Base-by-base conservation (phyloP, 2,113 vertebrate genomes). In the Hipposideros armiger region DNA sequence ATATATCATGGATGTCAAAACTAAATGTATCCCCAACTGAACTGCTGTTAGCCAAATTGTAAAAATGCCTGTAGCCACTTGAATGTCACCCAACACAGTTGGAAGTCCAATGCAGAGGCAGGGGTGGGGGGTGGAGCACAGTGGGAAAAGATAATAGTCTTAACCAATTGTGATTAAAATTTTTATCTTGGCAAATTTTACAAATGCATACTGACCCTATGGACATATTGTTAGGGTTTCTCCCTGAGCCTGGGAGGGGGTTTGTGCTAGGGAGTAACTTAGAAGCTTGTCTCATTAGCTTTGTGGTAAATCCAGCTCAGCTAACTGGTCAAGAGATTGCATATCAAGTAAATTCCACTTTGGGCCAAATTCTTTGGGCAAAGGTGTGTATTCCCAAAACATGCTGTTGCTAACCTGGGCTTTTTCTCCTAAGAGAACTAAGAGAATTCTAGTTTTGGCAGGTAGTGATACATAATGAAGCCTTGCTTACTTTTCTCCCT, bases 381-480 rank as follows among this genome's bases (percentile, higher is more conserved):
- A 73, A 84, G 26, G 2, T 87, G 9, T 85, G 1, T 81, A 58
- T 92, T 96, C 32, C 13, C 45, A 77, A 97, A 90, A 8, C 50
- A 69, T 15, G 28, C 4, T 74, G 28, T 92, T 86, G 28, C 14
- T 97, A 95, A 22, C 32, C 76, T 91, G 50, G 45, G 13, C 2
- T 70, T 93, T 95, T 93, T 62, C 52, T 93, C 17, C 28, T n/a
- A n/a, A n/a, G n/a, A n/a, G n/a, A n/a, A n/a, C 24, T 32, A 45
- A 82, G 73, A 40, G 64, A 92, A 82, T 91, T 92, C 69, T 92
- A 15, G 15, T 82, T 94, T 94, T 95, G 73, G 81, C 58, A 92
- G 32, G 24, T 64, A 70, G 45, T 67, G 17, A 10, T 92, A 17
- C 22, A 36, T 58, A 82, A 87, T 74, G 50, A 92, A 94, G 54